Conservation (phyloP, 2,113 vertebrate genomes). For the Mungos mungo region DNA sequence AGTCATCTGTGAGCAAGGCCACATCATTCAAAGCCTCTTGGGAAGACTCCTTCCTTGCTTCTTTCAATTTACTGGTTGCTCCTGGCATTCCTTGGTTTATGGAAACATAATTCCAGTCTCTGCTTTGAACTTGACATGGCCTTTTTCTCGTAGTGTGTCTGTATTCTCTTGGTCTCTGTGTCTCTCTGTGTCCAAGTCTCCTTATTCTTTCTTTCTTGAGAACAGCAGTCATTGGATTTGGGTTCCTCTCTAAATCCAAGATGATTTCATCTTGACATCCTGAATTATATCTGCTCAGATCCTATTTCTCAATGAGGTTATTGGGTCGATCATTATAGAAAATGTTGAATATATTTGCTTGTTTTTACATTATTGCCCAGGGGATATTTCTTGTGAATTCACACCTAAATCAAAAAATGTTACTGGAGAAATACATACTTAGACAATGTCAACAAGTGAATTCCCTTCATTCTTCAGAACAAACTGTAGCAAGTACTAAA, state of each 20-base stretch:
- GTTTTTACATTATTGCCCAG: background rate
- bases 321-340: background rate
- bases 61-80: background rate
- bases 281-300: background rate
- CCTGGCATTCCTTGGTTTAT: background rate
- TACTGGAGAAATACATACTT: background rate
- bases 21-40: background rate
- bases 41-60: background rate
- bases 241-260: background rate
- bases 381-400: background rate
- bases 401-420: background rate
- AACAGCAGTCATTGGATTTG: background rate
- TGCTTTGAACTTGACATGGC: background rate
- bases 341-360: background rate
- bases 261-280: background rate
- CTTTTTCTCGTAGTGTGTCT: background rate
- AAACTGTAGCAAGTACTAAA: background rate
- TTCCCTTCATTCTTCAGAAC: background rate
- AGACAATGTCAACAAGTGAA: background rate
- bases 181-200: background rate
- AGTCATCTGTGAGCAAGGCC: background rate
- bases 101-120: background rate
- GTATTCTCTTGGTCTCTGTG: background rate
- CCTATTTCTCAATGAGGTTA: background rate
- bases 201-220: background rate